phyloP scores from a whole-genome alignment of 1,140 invertebrate species.

The Hydropsyche tenuis region DNA sequence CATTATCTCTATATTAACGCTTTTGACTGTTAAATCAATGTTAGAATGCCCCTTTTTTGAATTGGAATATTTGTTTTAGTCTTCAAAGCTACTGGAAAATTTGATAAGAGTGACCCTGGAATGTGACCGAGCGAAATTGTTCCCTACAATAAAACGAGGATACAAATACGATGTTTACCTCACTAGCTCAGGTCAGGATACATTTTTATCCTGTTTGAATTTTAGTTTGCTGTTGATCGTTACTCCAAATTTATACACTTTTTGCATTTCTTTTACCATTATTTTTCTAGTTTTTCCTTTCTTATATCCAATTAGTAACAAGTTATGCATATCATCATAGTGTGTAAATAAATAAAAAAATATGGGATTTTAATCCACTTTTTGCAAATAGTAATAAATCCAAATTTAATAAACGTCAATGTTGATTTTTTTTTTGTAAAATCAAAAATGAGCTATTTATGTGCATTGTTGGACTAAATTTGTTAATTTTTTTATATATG shows the following conservation, averaged over 20 bases:
- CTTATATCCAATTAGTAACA: constrained; percentile 26
- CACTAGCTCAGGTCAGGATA: constrained; percentile 79
- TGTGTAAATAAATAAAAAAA: constrained; percentile 30
- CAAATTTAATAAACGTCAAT: too few species aligned
- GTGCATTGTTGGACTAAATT: too few species aligned
- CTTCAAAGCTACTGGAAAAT: constrained; percentile 73
- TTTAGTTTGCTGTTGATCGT: constrained; percentile 25
- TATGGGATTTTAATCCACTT: constrained; percentile 26
- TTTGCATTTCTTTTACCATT: neutral
- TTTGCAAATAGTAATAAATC: constrained; percentile 19
- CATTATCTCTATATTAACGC: too few species aligned
- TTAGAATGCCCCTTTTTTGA: constrained; percentile 29
- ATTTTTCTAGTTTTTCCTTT: constrained; percentile 10
- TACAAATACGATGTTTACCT: constrained; percentile 84
- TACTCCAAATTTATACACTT: constrained; percentile 17
- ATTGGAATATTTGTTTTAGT: constrained; percentile 59
- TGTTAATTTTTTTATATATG: neutral
- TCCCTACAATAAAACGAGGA: constrained; percentile 82
- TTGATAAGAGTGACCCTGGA: constrained; percentile 74
- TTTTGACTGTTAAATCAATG: constrained; percentile 13
- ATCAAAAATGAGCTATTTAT: too few species aligned
- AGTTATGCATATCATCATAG: constrained; percentile 19
- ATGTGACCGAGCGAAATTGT: constrained; percentile 78
- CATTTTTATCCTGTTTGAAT: constrained; percentile 39
- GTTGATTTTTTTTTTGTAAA: too few species aligned